Evolutionary conservation across 1,140 invertebrate species (phyloP).

Genomic region (Melipona quadrifasciata): DNA sequence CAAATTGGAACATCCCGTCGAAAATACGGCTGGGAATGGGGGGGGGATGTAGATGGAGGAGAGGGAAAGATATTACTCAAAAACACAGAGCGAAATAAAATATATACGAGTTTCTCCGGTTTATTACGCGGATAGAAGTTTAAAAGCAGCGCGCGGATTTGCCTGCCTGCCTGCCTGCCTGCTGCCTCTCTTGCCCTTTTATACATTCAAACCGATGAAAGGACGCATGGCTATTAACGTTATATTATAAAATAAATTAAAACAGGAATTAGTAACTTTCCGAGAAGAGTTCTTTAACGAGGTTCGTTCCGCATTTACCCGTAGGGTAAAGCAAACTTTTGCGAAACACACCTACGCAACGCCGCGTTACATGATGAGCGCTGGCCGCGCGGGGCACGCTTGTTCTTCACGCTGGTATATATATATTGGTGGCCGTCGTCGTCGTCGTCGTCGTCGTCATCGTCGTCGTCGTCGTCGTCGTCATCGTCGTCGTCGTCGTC

Average conservation of each 20-base stretch:
- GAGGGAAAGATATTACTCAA: neutral
- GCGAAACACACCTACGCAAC: constrained; percentile 60
- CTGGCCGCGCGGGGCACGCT: neutral
- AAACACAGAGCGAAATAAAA: neutral
- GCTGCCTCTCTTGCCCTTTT: neutral
- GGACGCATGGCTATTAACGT: constrained; percentile 6
- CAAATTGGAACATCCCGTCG: neutral
- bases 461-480: too few species aligned
- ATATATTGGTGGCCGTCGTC: too few species aligned
- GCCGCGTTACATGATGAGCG: constrained; percentile 43
- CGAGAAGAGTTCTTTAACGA: constrained; percentile 61
- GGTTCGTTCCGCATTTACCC: constrained; percentile 46
- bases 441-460: too few species aligned
- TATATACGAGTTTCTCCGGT: neutral
- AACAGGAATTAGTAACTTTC: constrained; percentile 61
- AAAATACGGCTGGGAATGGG: neutral
- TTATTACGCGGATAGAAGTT: neutral
- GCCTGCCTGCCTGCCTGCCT: too few species aligned
- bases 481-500: too few species aligned
- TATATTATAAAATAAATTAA: constrained; percentile 39
- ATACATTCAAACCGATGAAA: constrained; percentile 5
- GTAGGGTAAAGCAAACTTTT: constrained; percentile 57
- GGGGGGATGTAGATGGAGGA: too few species aligned
- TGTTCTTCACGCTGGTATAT: neutral
- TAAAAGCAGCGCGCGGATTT: constrained; percentile 16